These are phyloP conservation scores for Laticauda colubrina DNA, from an alignment of 2,113 vertebrate species.

Conservation along the genomic window DNA sequence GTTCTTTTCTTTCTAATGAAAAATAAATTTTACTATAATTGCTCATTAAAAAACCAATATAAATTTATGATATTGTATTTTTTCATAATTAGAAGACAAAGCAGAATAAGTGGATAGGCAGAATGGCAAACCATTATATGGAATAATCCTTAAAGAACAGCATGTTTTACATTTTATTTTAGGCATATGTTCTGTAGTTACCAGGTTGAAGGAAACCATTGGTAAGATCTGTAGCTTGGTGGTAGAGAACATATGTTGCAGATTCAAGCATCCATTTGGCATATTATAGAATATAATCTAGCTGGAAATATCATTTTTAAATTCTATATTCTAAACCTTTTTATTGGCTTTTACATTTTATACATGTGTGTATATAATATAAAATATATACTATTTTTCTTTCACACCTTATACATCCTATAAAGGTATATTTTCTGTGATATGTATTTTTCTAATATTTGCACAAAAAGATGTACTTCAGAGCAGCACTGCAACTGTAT, in stretches of 20 bases:
- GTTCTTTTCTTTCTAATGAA: background rate
- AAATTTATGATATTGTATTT: conserved; percentile 56
- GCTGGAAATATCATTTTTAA: background rate
- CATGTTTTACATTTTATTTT: background rate
- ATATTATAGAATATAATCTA: background rate
- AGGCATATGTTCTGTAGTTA: background rate
- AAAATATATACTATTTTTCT: conserved; percentile 27
- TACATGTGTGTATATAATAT: conserved; percentile 36
- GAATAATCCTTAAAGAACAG: background rate
- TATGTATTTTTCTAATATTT: conserved; percentile 52
- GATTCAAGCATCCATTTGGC: background rate
- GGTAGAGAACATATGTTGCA: background rate
- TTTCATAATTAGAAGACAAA: background rate
- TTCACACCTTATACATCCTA: background rate
- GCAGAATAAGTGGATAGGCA: conserved; percentile 62
- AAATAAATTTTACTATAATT: conserved; percentile 15
- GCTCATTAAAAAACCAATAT: conserved; percentile 55
- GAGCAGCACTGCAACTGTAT: conserved; percentile 58
- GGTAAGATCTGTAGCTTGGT: background rate
- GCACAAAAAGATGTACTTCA: conserved; percentile 55
- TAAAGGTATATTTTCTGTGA: conserved; percentile 37
- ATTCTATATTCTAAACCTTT: background rate
- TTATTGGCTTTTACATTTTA: background rate
- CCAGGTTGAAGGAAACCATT: background rate
- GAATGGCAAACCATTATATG: conserved; percentile 29